phyloP scores from a whole-genome alignment of 2,113 vertebrate species.

The Boulengeromyrus knoepffleri region DNA sequence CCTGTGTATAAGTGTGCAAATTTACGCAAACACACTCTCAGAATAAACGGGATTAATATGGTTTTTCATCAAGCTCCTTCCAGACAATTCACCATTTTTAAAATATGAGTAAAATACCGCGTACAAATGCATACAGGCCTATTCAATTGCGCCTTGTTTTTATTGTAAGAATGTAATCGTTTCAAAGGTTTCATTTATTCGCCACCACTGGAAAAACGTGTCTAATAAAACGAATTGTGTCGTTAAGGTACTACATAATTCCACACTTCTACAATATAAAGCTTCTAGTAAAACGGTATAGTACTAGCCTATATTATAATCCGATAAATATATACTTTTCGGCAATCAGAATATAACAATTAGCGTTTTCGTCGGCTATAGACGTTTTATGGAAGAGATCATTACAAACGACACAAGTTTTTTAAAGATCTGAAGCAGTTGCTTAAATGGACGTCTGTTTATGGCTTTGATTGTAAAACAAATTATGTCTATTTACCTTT shows the following conservation, averaged over 20 bases:
- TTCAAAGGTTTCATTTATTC: background rate
- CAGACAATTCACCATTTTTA: background rate
- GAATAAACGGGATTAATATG: background rate
- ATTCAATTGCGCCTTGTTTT: background rate
- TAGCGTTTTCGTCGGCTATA: background rate
- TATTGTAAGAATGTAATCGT: background rate
- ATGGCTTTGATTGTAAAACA: background rate
- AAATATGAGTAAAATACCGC: background rate
- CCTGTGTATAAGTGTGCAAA: background rate
- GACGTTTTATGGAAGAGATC: background rate
- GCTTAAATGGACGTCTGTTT: background rate
- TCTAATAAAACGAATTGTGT: background rate
- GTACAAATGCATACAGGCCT: background rate
- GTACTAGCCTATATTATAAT: background rate
- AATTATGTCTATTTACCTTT: constrained; percentile 6
- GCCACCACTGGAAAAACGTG: background rate
- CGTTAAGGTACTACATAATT: background rate
- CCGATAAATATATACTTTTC: background rate
- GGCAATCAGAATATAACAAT: background rate
- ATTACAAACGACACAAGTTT: background rate
- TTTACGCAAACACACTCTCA: background rate
- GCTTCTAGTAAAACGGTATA: background rate
- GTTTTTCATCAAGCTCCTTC: background rate
- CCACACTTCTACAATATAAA: background rate
- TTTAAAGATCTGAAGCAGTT: background rate